Percentiles rank a stretch among this genome's conserved stretches.
phyloP scores from a whole-genome alignment of 2,797 vertebrate species.

The Ciconia nigra region DNA sequence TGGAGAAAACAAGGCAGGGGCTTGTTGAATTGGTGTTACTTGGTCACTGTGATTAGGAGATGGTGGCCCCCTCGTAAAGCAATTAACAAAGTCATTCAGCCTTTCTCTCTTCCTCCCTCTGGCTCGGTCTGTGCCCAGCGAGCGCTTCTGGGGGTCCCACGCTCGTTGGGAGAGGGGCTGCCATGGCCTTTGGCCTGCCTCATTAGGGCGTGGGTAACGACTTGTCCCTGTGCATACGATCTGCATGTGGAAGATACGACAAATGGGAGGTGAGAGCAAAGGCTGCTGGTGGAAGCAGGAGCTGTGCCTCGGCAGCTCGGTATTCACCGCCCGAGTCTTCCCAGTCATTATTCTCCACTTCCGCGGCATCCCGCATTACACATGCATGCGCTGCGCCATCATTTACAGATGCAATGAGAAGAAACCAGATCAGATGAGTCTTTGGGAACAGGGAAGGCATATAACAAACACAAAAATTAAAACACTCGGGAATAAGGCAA shows the following conservation, averaged over 20 bases:
- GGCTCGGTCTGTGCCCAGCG: too few relatives aligned
- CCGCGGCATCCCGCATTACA: neutral
- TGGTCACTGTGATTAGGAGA: rapidly evolving
- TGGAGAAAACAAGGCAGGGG: neutral
- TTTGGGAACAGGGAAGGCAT: conserved; percentile 42
- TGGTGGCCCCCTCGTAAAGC: rapidly evolving
- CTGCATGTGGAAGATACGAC: rapidly evolving
- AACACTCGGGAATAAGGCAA: conserved; percentile 74
- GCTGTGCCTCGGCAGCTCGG: neutral
- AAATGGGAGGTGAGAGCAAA: neutral
- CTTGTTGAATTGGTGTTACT: neutral
- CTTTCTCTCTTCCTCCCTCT: rapidly evolving
- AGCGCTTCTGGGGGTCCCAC: rapidly evolving
- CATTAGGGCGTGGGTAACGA: neutral
- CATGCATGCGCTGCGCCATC: conserved; percentile 19
- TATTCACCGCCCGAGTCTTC: neutral
- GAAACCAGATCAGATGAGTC: conserved; percentile 46
- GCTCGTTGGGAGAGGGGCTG: neutral
- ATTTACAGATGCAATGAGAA: conserved; percentile 53
- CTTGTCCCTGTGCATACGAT: rapidly evolving
- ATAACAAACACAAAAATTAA: conserved; percentile 71
- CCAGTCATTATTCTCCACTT: neutral
- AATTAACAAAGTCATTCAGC: neutral
- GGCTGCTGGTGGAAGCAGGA: neutral
- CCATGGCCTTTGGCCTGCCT: neutral